Base-by-base conservation (phyloP, 2,888 invertebrate genomes). In the Hydrotaea cyrtoneurina region DNA sequence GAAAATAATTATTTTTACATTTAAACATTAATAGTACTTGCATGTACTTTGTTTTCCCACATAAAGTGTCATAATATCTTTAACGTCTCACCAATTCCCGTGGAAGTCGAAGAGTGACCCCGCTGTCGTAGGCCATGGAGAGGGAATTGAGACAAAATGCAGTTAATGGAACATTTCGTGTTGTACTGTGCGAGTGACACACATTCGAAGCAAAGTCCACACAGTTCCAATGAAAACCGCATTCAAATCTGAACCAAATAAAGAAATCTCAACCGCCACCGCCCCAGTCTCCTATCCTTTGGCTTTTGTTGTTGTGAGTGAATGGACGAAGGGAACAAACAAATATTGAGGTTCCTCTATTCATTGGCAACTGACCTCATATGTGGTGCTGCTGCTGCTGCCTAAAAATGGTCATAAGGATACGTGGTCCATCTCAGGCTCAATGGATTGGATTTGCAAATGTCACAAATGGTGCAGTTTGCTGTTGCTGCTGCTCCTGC, bases 161-260 rank as follows among this genome's bases (percentile, higher is more conserved):
- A 23, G 8, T 26, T 31, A 62, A 62, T 31, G 10, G 62, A 62
- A 62, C 62, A 31, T 31, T n/a, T 53, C 26, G n/a, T 31, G 26
- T 31, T 31, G 31, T 66, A 15, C 36, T 74, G 23, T 17, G 15
- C 59, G n/a, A 59, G 62, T 84, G 84, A 81, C 84, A 81, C 59
- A 84, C 31, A 73, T 84, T 78, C 21, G n/a, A 13, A 8, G 72
- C 39, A 74, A 83, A n/a, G n/a, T n/a, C n/a, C n/a, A 72, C 55
- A 75, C 36, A 69, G 10, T 10, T 1, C 8, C 74, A 36, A 36
- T 21, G 17, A 19, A 39, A 39, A 17, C 43, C 66, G 8, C 36
- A 17, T 62, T 66, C 21, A 39, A 43, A 55, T 55, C 55, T 5
- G 3, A 55, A 55, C 31, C 2, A 31, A 31, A 31, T 31, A 31